Percentiles rank a stretch among this genome's conserved stretches.
These are phyloP conservation scores for Coreius guichenoti DNA, from an alignment of 2,797 vertebrate genomes.

Conservation along the genomic window DNA sequence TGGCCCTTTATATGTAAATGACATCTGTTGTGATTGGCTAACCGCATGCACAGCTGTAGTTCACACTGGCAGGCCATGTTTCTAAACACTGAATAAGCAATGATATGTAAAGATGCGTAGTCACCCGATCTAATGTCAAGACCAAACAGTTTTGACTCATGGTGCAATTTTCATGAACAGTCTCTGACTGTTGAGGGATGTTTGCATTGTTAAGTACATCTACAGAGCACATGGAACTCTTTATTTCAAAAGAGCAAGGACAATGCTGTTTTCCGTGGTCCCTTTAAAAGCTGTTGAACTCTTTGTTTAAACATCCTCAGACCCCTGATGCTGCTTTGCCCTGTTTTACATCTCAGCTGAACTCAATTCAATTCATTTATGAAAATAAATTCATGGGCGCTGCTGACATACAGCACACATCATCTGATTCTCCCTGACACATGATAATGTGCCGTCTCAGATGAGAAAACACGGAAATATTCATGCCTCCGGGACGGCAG, in stretches of 20 bases:
- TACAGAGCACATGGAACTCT: background rate
- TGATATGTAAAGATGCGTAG: background rate
- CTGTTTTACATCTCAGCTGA: slow-evolving; percentile 23
- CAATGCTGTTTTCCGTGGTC: background rate
- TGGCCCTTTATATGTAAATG: background rate
- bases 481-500: slow-evolving; percentile 48
- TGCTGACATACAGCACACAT: slow-evolving; percentile 60
- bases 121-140: slow-evolving; percentile 4
- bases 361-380: slow-evolving; percentile 53
- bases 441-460: slow-evolving; percentile 56
- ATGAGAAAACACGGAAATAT: slow-evolving; percentile 66
- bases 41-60: background rate
- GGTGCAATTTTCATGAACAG: background rate
- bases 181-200: background rate
- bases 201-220: background rate
- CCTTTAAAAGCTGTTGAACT: background rate
- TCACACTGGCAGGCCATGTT: background rate
- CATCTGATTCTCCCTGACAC: slow-evolving; percentile 67
- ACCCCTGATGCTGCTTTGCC: background rate
- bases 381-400: slow-evolving; percentile 50
- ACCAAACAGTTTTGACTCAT: background rate
- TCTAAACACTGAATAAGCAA: slow-evolving; percentile 12
- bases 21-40: background rate
- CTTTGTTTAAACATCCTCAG: background rate
- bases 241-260: background rate